Conservation (phyloP, 2,888 invertebrate genomes). For the Dione vanillae region DNA sequence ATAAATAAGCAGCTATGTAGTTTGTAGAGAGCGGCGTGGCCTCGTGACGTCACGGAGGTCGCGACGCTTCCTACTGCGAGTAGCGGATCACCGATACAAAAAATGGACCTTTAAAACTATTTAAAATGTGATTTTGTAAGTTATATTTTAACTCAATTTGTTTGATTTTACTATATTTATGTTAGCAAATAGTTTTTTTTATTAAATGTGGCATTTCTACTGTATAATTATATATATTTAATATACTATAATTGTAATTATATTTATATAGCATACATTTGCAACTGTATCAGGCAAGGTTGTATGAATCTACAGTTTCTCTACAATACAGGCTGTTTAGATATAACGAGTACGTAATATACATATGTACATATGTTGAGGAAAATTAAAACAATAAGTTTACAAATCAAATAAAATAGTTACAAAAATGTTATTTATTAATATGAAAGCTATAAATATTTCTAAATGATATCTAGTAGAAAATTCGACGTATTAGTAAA, state of each 20-base stretch:
- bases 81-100: conserved; percentile 39
- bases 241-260: conserved; percentile 7
- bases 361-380: no score
- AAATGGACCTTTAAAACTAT: conserved; percentile 35
- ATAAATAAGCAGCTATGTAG: conserved; percentile 42
- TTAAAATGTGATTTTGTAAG: conserved; percentile 15
- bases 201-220: conserved; percentile 1
- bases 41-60: conserved; percentile 76
- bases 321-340: conserved; percentile 3
- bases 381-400: no score
- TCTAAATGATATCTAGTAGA: no score
- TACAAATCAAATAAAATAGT: no score
- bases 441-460: no score
- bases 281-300: conserved; percentile 14
- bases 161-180: not conserved
- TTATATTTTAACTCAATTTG: not conserved
- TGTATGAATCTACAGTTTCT: conserved; percentile 16
- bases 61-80: conserved; percentile 64
- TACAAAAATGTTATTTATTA: no score
- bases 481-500: no score
- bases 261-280: conserved; percentile 22
- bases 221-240: conserved; percentile 1
- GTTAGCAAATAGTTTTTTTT: not conserved
- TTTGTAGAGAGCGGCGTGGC: conserved; percentile 65
- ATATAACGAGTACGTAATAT: not conserved